Evolutionary conservation across 2,888 invertebrate genomes (phyloP).

Genomic region (Apodemia zela): DNA sequence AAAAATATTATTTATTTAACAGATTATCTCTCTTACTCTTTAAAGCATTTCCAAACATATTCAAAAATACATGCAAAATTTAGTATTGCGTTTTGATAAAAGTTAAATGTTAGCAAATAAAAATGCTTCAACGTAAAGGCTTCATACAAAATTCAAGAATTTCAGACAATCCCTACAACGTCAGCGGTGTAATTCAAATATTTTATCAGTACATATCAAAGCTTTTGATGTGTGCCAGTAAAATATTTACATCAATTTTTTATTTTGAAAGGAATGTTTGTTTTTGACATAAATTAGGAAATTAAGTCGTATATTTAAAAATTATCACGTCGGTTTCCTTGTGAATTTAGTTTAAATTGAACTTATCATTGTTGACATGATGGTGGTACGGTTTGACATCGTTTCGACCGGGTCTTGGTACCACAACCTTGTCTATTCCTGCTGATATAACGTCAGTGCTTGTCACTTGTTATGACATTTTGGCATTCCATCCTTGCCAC

Average conservation of each 20-base stretch:
- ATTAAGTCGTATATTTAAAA: too few species aligned
- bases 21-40: background rate
- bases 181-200: slow-evolving; percentile 25
- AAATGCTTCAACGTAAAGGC: slow-evolving; percentile 17
- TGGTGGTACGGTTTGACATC: too few species aligned
- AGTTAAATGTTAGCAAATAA: slow-evolving; percentile 4
- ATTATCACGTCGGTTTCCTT: too few species aligned
- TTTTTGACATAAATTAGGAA: background rate
- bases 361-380: too few species aligned
- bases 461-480: too few species aligned
- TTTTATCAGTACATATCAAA: slow-evolving; percentile 24
- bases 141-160: slow-evolving; percentile 20
- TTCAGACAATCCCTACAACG: slow-evolving; percentile 7
- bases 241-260: slow-evolving; percentile 30
- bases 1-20: background rate
- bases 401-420: too few species aligned
- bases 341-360: too few species aligned
- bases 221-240: slow-evolving; percentile 26
- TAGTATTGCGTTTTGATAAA: background rate
- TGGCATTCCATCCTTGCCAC: too few species aligned
- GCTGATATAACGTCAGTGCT: too few species aligned
- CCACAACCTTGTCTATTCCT: too few species aligned
- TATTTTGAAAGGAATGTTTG: background rate
- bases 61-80: background rate
- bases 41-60: background rate